Base-by-base conservation (phyloP, 2,888 invertebrate species). In the Drosophila emarginata region DNA sequence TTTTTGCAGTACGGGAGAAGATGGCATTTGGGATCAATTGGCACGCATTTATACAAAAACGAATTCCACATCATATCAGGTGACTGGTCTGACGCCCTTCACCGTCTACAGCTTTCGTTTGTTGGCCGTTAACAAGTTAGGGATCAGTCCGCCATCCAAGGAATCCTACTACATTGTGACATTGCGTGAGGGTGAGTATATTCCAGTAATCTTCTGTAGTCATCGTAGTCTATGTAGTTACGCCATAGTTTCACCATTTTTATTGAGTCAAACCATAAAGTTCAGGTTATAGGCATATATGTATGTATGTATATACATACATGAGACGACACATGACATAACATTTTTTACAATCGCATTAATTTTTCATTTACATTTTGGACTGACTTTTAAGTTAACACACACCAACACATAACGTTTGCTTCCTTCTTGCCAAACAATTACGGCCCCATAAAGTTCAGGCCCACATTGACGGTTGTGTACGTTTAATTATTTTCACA, bases 91-190 rank as follows among this genome's bases (percentile, higher is more conserved):
- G 78, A 92, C 93, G 77, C 96, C 96, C 56, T 96, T 94, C 92
- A 96, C 95, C 57, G 95, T 95, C 66, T 96, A 96, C 92, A 95
- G 94, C 89, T 95, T 96, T 92, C 93, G 95, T 66, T 93, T 96
- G 77, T 91, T 94, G 81, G 95, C 95, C 57, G 94, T 95, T 67
- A 96, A 96, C 91, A 94, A 93, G 73, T 93, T 95, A 92, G 96
- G 96, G 77, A 92, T 93, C 72, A 95, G 95, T 91, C 92, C 92
- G 69, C 94, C 95, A 76, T 94, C 95, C 91, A 94, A 94, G 90
- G 94, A 94, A 88, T 95, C 95, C 64, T 95, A 95, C 92, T 95
- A 94, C 91, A 95, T 95, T 92, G 94, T 95, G 78, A 95, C 95
- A 61, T 93, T 95, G 75, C 93, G 95, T 79, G 95, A 96, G 93